phyloP scores from a whole-genome alignment of 2,797 vertebrate genomes.

The Threskiornis aethiopicus region DNA sequence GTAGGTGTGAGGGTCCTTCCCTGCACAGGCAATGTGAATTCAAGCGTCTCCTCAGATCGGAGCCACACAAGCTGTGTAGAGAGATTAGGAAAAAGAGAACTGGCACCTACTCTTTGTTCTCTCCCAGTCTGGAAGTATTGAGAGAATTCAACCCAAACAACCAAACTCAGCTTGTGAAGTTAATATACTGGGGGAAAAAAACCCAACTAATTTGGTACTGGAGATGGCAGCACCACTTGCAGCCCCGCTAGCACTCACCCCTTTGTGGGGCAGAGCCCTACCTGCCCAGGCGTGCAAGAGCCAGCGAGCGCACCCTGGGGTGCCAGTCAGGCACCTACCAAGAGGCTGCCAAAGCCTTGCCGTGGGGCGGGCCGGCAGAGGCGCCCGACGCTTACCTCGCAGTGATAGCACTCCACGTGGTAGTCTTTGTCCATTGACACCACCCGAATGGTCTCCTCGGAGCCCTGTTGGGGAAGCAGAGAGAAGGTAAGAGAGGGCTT shows the following conservation, averaged over 20 bases:
- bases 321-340: not conserved
- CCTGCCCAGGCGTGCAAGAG: not conserved
- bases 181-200: not conserved
- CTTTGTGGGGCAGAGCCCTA: not conserved
- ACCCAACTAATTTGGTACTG: not conserved
- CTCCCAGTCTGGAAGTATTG: not conserved
- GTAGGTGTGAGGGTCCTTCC: not conserved
- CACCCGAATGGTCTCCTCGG: conserved; percentile 95
- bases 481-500: not conserved
- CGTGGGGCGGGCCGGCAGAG: accelerated
- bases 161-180: not conserved
- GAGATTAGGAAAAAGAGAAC: not conserved
- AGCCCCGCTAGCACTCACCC: not conserved
- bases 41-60: not conserved
- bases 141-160: not conserved
- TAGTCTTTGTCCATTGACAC: conserved; percentile 99
- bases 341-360: not conserved
- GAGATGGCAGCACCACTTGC: not conserved
- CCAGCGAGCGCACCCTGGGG: not conserved
- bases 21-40: not conserved
- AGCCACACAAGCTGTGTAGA: not conserved
- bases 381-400: conserved; percentile 81
- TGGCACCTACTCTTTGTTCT: not conserved
- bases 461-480: conserved; percentile 80
- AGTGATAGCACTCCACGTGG: conserved; percentile 98